Evolutionary conservation across 2,797 vertebrate species (phyloP), one percentile per base, ranked within the genome.

Genomic region (Enteromius viviparus): DNA sequence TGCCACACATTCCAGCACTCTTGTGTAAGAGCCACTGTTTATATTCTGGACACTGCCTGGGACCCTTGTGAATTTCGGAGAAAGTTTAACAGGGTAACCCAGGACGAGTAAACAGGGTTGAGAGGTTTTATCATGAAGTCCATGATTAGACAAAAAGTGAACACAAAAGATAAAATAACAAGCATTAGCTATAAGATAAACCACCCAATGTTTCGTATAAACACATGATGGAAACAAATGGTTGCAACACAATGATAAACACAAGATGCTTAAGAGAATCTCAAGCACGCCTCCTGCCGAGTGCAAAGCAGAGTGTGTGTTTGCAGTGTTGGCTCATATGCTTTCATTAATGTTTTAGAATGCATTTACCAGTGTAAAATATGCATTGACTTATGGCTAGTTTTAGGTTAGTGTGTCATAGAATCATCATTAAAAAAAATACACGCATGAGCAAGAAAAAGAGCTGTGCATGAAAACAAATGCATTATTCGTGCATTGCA

Each of bases 21-120:
- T 91, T 82, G 86, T 86, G 88, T 85, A 86, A 89, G 86, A 76
- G 82, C 82, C 87, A 84, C 91, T 92, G 91, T 93, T 91, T 90
- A 93, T 91, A 87, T 86, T 32, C 47, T 81, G 69, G 79, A 90
- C 85, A 86, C 90, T 91, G 89, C 84, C 84, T 86, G 78, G 75
- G 78, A 83, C 76, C 77, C 80, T 88, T 84, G 72, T 69, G 68
- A 26, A 62, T 62, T 62, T 62, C 12, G 14, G 58, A 76, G 37
- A 53, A 70, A 75, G 70, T 60, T 32, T 83, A 87, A 85, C 82
- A 58, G 71, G 82, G 85, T 84, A 70, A 66, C 69, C 37, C 10
- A n/a, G 53, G 80, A 80, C 70, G 60, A 85, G 40, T 84, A 82
- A 88, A 85, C 83, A 26, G 77, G 42, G 66, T 68, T 65, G 37